Conservation (phyloP, 2,797 vertebrate species). For the Crenichthys baileyi region DNA sequence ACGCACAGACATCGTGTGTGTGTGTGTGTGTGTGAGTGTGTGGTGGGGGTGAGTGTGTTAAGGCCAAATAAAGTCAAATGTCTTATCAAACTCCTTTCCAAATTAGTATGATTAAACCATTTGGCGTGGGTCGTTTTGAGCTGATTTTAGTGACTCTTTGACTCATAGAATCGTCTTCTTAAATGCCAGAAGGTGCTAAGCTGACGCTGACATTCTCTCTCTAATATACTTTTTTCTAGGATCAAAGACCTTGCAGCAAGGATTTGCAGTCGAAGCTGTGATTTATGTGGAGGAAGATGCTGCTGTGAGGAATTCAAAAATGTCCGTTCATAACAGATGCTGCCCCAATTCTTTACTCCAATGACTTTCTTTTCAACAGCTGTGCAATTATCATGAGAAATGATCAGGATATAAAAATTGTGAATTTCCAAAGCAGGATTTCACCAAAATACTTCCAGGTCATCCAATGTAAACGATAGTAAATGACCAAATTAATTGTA, state of each 20-base stretch:
- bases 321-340: conserved; percentile 26
- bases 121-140: neutral
- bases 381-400: no score
- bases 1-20: conserved; percentile 15
- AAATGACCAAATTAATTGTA: no score
- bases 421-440: no score
- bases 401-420: no score
- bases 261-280: conserved; percentile 53
- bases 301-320: conserved; percentile 43
- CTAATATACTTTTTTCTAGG: conserved; percentile 14
- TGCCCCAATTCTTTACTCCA: conserved; percentile 3
- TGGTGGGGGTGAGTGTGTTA: conserved; percentile 24
- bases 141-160: neutral
- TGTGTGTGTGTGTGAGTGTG: conserved; percentile 20
- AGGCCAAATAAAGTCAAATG: neutral
- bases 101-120: neutral
- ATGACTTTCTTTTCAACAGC: neutral
- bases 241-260: conserved; percentile 60
- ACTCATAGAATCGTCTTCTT: conserved; percentile 9
- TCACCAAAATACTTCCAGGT: no score
- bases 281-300: conserved; percentile 62
- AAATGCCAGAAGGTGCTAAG: neutral
- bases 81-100: neutral
- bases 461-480: no score
- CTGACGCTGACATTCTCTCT: conserved; percentile 14